A percentile compares a stretch with the other conserved stretches of the same genome.
These are phyloP conservation scores for Lasioglossum baleicum DNA, from an alignment of 1,140 invertebrate genomes.

Conservation along the genomic window DNA sequence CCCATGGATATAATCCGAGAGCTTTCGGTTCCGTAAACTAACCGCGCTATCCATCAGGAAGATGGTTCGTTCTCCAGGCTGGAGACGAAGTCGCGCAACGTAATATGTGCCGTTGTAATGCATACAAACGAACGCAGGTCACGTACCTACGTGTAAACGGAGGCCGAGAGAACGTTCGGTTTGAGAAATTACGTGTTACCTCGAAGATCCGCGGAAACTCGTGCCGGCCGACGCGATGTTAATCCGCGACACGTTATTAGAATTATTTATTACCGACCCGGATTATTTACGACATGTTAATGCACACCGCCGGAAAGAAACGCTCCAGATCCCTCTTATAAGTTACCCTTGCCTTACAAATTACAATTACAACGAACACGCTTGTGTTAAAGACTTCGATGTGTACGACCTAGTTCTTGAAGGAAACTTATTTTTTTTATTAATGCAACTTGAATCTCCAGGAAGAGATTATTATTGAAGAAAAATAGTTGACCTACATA, in stretches of 20 bases:
- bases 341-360: too few relatives aligned
- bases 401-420: too few relatives aligned
- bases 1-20: conserved; percentile 38
- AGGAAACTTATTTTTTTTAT: too few relatives aligned
- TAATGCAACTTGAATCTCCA: too few relatives aligned
- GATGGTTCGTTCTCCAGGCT: conserved; percentile 15
- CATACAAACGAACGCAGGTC: conserved; percentile 26
- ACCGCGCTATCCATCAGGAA: conserved; percentile 30
- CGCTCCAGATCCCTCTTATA: too few relatives aligned
- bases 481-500: too few relatives aligned
- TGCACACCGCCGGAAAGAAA: neutral
- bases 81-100: conserved; percentile 3
- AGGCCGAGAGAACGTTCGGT: conserved; percentile 21
- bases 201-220: conserved; percentile 37
- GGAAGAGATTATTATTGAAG: too few relatives aligned
- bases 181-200: conserved; percentile 47
- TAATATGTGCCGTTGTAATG: conserved; percentile 47
- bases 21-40: conserved; percentile 22
- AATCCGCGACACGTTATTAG: conserved; percentile 22
- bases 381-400: too few relatives aligned
- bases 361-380: too few relatives aligned
- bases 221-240: neutral
- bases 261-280: conserved; percentile 2
- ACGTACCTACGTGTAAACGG: conserved; percentile 37
- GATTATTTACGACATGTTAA: neutral